Base-by-base conservation (phyloP, 2,888 invertebrate genomes). In the Trypoxylon attenuatum region DNA sequence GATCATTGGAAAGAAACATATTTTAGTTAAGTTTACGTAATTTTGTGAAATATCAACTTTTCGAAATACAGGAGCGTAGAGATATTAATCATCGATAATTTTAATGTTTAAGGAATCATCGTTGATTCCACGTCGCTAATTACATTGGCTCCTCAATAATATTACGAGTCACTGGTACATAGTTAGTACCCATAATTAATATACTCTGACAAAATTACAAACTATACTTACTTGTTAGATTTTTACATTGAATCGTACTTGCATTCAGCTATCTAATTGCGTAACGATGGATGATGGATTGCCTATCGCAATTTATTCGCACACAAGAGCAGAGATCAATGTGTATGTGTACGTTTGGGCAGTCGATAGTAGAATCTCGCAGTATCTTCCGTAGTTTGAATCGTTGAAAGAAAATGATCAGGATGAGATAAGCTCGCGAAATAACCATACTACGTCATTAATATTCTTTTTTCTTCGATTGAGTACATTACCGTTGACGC, bases 211-310 rank as follows among this genome's bases (percentile, higher is more conserved):
- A 43, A 62, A 62, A 65, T 52, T 45, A 22, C 73, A 50, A 43
- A 21, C 50, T 39, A 60, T 50, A n/a, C n/a, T n/a, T n/a, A n/a
- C n/a, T n/a, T n/a, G n/a, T 38, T 45, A 53, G 46, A 57, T 57
- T 73, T 67, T 65, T 54, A 41, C 21, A 13, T 6, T 33, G 16
- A 19, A 41, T 29, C 45, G 45, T 43, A 33, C 54, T 59, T 33
- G 65, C 67, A 67, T 69, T 71, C 71, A 69, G 38, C 65, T 66
- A n/a, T n/a, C 56, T 74, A 71, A 75, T 77, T 67, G 50, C 75
- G 75, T 60, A 76, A 77, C 59, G 53, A 59, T n/a, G n/a, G n/a
- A n/a, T n/a, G n/a, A n/a, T n/a, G n/a, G n/a, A n/a, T n/a, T n/a
- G n/a, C n/a, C n/a, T n/a, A n/a, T n/a, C n/a, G n/a, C n/a, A n/a